Base-by-base conservation (phyloP, 2,888 invertebrate species). In the Scrobipalpa costella region DNA sequence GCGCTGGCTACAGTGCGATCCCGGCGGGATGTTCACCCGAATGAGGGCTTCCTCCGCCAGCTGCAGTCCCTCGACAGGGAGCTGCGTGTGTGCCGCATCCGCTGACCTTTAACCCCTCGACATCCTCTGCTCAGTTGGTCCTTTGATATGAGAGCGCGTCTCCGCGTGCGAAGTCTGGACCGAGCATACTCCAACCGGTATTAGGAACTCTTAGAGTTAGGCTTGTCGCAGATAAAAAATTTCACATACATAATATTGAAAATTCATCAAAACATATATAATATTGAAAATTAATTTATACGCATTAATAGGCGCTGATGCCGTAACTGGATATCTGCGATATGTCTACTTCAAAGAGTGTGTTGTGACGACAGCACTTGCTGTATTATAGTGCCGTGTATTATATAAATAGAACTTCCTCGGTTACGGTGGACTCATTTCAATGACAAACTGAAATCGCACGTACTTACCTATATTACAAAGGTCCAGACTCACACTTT, bases 11-110 rank as follows among this genome's bases (percentile, higher is more conserved):
- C 92, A 64, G 94, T 96, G 13, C 94, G 95, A 67, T 92, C 93
- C 69, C 93, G 93, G 66, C 94, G 96, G 52, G 94, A 94, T 74
- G 94, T 97, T 72, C 94, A 94, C 75, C 96, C 97, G 55, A 97
- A 97, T 79, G 93, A 94, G 73, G 96, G 96, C 64, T 97, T 97
- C 86, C 86, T 97, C 64, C 94, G 94, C 63, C 96, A 96, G 76
- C 88, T 97, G 66, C 95, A 95, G 65, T 93, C 94, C 69, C 92
- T 96, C 61, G 94, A 93, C 80, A 90, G 92, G 73, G 93, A 93
- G 76, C 85, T 94, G 64, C 92, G 93, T 71, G 85, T 92, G 66
- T 87, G 92, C 69, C 90, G 92, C 69, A 70, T 84, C 70, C 90
- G 88, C 89, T 90, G 90, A 91, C 88, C 83, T 68, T 76, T 78